A percentile compares a stretch with the other conserved stretches of the same genome.
Evolutionary conservation across 2,113 vertebrate species (phyloP).

Genomic region (Tenebrosternarchus preto): DNA sequence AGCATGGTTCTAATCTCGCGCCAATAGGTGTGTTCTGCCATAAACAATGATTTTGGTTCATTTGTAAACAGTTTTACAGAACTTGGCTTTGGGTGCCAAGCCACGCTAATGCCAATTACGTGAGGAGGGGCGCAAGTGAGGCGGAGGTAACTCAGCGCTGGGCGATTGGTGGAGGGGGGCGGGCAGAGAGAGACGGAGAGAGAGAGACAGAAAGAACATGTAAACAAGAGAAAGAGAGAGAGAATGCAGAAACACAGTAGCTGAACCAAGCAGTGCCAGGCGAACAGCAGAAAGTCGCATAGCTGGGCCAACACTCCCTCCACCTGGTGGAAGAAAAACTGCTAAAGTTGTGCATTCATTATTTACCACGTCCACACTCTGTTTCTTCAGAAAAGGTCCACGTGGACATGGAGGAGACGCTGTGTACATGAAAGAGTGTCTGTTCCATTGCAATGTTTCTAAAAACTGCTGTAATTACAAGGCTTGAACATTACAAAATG

Average conservation of each 20-base stretch:
- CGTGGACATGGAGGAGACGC: conserved; percentile 39
- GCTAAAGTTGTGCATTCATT: conserved; percentile 60
- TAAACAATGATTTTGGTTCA: conserved; percentile 2
- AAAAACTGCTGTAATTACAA: conserved; percentile 33
- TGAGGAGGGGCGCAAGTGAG: not conserved
- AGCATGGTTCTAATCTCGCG: not conserved
- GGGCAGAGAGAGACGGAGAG: too few relatives aligned
- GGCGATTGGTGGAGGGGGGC: not conserved
- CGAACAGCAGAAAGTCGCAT: not conserved
- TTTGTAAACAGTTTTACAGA: conserved; percentile 16
- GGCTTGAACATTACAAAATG: conserved; percentile 10
- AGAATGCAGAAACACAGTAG: not conserved
- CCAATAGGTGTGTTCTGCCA: conserved; percentile 4
- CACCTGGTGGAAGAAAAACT: conserved; percentile 34
- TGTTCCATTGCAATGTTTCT: conserved; percentile 1
- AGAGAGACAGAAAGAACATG: not conserved
- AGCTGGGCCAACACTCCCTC: conserved; percentile 27
- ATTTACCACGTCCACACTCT: conserved; percentile 69
- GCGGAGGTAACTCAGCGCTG: not conserved
- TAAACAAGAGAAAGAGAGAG: not conserved
- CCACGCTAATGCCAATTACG: conserved; percentile 6
- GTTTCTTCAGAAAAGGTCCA: conserved; percentile 63
- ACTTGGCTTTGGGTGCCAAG: not conserved
- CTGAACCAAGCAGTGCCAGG: conserved; percentile 22
- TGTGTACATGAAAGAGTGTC: conserved; percentile 1